Conservation (phyloP, 2,888 invertebrate species). For the Leucania comma region DNA sequence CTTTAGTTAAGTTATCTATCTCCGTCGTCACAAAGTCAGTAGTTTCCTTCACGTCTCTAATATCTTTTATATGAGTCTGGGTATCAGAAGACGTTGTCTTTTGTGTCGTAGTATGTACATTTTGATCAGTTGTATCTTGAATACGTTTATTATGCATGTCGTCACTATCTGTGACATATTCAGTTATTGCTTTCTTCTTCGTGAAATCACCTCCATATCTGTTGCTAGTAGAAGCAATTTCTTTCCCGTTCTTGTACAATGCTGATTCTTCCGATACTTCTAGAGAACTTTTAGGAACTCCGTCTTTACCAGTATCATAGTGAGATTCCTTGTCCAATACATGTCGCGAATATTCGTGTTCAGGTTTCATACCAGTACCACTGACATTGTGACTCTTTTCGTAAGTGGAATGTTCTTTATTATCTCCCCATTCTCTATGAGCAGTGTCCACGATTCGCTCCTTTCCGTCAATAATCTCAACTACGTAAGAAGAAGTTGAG, state of each 20-base stretch:
- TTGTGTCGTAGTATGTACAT: slow-evolving; percentile 73
- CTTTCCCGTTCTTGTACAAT: slow-evolving; percentile 85
- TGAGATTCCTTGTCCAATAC: slow-evolving; percentile 89
- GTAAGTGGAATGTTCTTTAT: slow-evolving; percentile 86
- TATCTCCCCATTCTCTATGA: slow-evolving; percentile 91
- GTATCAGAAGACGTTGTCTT: slow-evolving; percentile 75
- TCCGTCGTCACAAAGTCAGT: slow-evolving; percentile 85
- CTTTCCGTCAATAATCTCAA: slow-evolving; percentile 92
- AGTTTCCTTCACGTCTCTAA: slow-evolving; percentile 77
- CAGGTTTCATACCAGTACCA: slow-evolving; percentile 90
- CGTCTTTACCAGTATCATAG: slow-evolving; percentile 91
- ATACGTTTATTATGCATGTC: slow-evolving; percentile 76
- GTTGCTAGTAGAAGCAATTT: slow-evolving; percentile 84
- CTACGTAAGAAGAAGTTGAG: slow-evolving; percentile 91
- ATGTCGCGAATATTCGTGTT: slow-evolving; percentile 90
- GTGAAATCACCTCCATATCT: slow-evolving; percentile 86
- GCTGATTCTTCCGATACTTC: slow-evolving; percentile 84
- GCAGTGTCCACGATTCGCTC: slow-evolving; percentile 91
- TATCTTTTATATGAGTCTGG: slow-evolving; percentile 73
- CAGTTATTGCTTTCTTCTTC: slow-evolving; percentile 84
- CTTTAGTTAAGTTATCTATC: slow-evolving; percentile 86
- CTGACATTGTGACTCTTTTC: slow-evolving; percentile 90
- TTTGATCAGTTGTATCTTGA: slow-evolving; percentile 73
- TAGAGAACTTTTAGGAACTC: slow-evolving; percentile 86
- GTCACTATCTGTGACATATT: slow-evolving; percentile 75